Evolutionary conservation across 2,797 vertebrate genomes (phyloP).

Genomic region (Rhabdophis nuchalis): DNA sequence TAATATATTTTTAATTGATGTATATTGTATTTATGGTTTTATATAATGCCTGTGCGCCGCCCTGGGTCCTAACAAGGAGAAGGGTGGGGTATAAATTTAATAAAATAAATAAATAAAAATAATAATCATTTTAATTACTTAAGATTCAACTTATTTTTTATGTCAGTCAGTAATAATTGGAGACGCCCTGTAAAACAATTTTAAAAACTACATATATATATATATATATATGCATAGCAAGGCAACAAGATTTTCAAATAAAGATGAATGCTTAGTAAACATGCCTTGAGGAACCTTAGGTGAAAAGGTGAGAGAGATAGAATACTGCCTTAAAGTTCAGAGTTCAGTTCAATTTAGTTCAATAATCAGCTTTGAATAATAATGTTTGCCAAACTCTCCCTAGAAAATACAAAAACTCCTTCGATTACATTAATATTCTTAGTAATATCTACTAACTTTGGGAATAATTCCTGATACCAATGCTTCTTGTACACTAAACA

Average conservation of each 20-base stretch:
- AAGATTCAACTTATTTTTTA: neutral
- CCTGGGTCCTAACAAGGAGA: no score
- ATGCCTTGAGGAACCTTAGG: neutral
- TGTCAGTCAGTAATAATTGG: neutral
- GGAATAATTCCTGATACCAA: neutral
- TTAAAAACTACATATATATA: neutral
- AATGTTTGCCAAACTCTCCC: neutral
- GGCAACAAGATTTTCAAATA: neutral
- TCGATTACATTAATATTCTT: neutral
- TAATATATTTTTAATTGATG: no score
- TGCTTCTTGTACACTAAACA: neutral
- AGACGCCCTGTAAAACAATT: neutral
- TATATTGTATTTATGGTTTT: no score
- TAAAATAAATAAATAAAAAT: no score
- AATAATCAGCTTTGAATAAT: neutral
- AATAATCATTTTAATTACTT: neutral
- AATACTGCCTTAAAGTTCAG: neutral
- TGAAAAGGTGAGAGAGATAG: neutral
- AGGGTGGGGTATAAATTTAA: no score
- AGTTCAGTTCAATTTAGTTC: neutral
- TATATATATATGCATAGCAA: neutral
- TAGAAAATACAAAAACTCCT: neutral
- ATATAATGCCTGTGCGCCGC: no score
- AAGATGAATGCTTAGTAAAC: neutral
- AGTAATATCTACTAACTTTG: neutral